Evolutionary conservation across 2,113 vertebrate genomes (phyloP).

Genomic region (Mustela lutreola): DNA sequence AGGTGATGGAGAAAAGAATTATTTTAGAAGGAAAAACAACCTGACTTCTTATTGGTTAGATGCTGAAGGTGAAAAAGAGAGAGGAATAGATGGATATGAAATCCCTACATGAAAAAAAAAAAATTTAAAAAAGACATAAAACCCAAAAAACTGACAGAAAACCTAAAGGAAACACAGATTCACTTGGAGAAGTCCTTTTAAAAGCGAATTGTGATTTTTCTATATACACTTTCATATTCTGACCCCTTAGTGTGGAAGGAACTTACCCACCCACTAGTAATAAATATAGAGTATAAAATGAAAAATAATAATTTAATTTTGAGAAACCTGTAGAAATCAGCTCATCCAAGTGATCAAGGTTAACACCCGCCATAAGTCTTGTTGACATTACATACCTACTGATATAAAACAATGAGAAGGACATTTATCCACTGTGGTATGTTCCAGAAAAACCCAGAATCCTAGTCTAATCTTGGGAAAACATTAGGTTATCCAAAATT

Average conservation of each 20-base stretch:
- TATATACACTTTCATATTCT: neutral
- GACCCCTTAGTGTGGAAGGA: neutral
- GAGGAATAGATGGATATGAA: neutral
- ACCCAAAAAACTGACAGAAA: neutral
- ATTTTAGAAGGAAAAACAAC: neutral
- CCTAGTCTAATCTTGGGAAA: neutral
- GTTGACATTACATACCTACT: no score
- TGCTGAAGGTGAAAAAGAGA: neutral
- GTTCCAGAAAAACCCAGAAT: neutral
- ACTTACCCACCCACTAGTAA: neutral
- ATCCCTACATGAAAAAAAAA: neutral
- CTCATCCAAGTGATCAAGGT: neutral
- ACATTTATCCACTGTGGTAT: neutral
- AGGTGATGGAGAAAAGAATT: neutral
- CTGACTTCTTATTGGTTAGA: accelerated
- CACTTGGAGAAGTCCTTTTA: neutral
- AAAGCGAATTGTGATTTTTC: neutral
- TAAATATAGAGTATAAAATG: neutral
- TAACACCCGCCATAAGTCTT: neutral
- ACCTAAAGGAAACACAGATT: no score
- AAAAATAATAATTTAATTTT: neutral
- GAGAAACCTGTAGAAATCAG: neutral
- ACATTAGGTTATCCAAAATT: neutral
- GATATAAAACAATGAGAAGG: neutral
- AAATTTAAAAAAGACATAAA: neutral